Evolutionary conservation across 2,888 invertebrate genomes (phyloP), one percentile per base, ranked within the genome.

Genomic region (Lomographa bimaculata): DNA sequence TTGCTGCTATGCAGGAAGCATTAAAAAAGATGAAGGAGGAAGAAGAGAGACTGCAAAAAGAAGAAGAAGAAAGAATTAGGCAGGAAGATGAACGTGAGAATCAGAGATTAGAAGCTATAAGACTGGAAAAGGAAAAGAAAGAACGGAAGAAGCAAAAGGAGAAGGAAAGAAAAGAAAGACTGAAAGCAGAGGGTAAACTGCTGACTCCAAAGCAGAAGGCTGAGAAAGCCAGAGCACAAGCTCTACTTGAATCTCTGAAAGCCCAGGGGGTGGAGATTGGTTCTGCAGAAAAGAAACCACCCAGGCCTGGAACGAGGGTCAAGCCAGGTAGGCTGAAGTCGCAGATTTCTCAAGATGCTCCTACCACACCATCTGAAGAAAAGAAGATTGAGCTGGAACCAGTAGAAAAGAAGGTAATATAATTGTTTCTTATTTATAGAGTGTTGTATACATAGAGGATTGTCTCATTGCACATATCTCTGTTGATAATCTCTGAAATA

Each of bases 111-210:
- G 96, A 97, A 84, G 93, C 92, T 70, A 89, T 92, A 58, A 80
- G 94, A 41, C 79, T 96, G 50, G 98, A 98, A 72, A 94, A 96
- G 62, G 98, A 98, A 73, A 91, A 92, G 48, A 97, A 95, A 69
- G 96, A 96, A 54, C 93, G 92, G 68, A 97, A 95, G 74, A 98
- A 97, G 72, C 94, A 95, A 64, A 96, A 96, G 69, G 97, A 98
- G 81, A 97, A 97, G 68, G 98, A 98, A 70, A 92, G 96, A 29
- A 97, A 96, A 78, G 97, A 97, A 64, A 91, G 97, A 67, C 90
- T 97, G 57, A 98, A 98, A 79, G 96, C 96, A n/a, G 98, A 98
- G 84, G 99, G 99, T 1, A 98, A 97, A 81, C 90, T 97, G 16
- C 82, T 98, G 41, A 98, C 98, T 1, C 94, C 96, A 0, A 98